Evolutionary conservation across 2,113 vertebrate genomes (phyloP).

Genomic region (Scomber scombrus): DNA sequence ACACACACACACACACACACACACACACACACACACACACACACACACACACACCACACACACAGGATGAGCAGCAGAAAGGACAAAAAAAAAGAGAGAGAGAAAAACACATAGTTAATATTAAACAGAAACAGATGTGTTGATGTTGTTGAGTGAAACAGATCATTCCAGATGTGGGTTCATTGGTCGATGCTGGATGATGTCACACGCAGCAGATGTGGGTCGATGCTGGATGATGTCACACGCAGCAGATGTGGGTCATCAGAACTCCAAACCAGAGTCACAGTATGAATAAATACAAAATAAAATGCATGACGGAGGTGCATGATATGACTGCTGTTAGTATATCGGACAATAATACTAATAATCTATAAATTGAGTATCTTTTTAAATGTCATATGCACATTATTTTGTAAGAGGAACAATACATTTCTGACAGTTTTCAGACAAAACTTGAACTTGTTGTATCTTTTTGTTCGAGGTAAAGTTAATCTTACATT

Average conservation of each 20-base stretch:
- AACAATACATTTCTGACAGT: no score
- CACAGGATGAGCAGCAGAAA: conserved; percentile 11
- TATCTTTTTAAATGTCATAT: no score
- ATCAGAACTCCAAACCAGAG: conserved; percentile 7
- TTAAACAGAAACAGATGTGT: background rate
- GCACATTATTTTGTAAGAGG: no score
- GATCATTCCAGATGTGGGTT: conserved; percentile 27
- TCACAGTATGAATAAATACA: conserved; percentile 13
- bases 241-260: conserved; percentile 20
- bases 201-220: conserved; percentile 24
- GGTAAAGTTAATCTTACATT: no score
- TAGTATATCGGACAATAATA: background rate
- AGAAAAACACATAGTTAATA: background rate
- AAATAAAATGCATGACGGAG: conserved; percentile 11
- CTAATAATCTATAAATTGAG: no score
- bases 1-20: no score
- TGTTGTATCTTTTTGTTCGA: no score
- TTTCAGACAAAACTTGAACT: no score
- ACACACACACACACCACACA: no score
- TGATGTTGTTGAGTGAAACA: no score
- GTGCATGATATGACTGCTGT: background rate
- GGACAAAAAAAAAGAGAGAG: background rate
- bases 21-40: no score
- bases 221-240: conserved; percentile 28
- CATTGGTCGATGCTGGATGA: conserved; percentile 28